Evolutionary conservation across 92 coral and sea anemone genomes (phyloP).

Genomic region (Phenganax stokvisi): DNA sequence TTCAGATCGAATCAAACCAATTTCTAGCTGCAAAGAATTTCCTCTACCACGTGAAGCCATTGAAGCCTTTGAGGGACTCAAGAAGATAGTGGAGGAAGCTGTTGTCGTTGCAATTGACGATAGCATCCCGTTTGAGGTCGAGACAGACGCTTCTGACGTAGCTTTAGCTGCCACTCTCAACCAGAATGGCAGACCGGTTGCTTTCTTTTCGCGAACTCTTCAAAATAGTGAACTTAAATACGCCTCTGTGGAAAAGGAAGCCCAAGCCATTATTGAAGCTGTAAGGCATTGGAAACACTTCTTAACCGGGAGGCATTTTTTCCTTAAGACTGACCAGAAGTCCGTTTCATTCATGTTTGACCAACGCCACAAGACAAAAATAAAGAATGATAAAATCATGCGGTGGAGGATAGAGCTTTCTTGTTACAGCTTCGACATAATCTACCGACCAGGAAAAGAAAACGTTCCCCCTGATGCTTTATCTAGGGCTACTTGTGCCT

Average conservation of each 20-base stretch:
- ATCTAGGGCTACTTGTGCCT: conserved; percentile 45
- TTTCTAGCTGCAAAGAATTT: neutral
- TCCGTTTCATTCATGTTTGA: too few relatives aligned
- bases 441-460: too few relatives aligned
- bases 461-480: conserved; percentile 43
- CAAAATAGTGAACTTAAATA: conserved; percentile 20
- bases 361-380: too few relatives aligned
- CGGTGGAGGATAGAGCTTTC: conserved; percentile 35
- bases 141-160: too few relatives aligned
- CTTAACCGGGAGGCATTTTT: conserved; percentile 25
- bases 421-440: too few relatives aligned
- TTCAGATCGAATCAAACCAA: neutral
- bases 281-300: neutral
- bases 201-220: neutral
- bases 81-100: too few relatives aligned
- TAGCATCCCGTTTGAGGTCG: too few relatives aligned
- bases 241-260: conserved; percentile 30
- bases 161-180: neutral
- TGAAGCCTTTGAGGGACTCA: too few relatives aligned
- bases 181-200: conserved; percentile 41
- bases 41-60: conserved; percentile 23
- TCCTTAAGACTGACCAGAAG: too few relatives aligned
- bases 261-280: conserved; percentile 3
- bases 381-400: conserved; percentile 44
- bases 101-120: too few relatives aligned